Base-by-base conservation (phyloP, 2,113 vertebrate genomes). In the Ophthalmolycus amberensis region DNA sequence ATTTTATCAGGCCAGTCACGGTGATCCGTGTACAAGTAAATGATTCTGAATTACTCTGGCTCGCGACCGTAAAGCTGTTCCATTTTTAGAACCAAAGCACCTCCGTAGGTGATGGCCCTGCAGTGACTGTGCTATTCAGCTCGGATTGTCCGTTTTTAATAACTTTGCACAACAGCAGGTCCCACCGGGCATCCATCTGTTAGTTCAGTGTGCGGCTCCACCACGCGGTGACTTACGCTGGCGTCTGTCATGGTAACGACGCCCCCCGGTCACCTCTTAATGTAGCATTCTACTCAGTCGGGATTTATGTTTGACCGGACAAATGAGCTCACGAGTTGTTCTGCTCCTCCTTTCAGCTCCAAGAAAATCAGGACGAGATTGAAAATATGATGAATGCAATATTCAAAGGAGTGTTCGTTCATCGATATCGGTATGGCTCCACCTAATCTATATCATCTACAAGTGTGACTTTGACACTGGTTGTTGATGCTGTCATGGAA, bases 361-460 rank as follows among this genome's bases (percentile, higher is more conserved):
- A 99, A 94, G 98, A 99, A 96, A 99, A 99, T 94, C 98, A 99
- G 91, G 98, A 99, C 87, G 98, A 99, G 95, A 99, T 99, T 94
- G 98, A 99, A 95, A 99, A 99, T 93, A 99, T 99, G 98, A 99
- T 99, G 98, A 99, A 99, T 92, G 98, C 98, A 84, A 99, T 99
- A 95, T 99, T 99, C 96, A 99, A 99, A 95, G 98, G 98, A 89
- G 98, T 99, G 87, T 99, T 99, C 94, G 97, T 99, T 92, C 98
- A 99, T 91, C 94, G 98, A 96, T 99, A 99, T 91, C 95, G 98
- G 98, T 99, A 96, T 89, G 96, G 89, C 22, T 16, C 73, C 25
- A 72, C 5, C 12, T 16, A 10, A 18, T 15, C 56, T 29, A 15
- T 29, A 29, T 29, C 25, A 15, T 27, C n/a, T 27, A 5, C n/a